Evolutionary conservation across 1,140 invertebrate genomes (phyloP), one percentile per base, ranked within the genome.

Genomic region (Idris sp.): DNA sequence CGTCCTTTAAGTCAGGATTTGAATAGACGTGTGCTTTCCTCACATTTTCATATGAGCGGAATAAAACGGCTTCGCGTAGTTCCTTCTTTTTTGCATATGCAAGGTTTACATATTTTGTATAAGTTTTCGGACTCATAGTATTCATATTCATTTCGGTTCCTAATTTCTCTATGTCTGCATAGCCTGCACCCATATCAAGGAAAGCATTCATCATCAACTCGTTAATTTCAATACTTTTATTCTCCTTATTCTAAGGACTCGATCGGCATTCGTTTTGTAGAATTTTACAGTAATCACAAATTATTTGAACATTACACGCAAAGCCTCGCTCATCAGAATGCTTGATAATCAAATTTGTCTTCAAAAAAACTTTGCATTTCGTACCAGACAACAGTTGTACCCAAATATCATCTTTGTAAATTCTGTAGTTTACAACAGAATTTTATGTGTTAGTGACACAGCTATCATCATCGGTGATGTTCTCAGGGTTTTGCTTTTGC

Each of bases 321-420:
- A 46, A 46, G n/a, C 43, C 43, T 25, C 10, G 19, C 7, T 30
- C 14, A 46, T 46, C 31, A n/a, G 9, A 41, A 19, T 41, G 38
- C 38, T 41, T 41, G 38, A 41, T 18, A n/a, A 10, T 26, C 22
- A 44, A 44, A 28, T 26, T 43, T 1, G 9, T 43, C 8, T 43
- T 15, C 11, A 22, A 43, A 26, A 18, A 43, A 13, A 13, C n/a
- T 9, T 43, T 43, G 9, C 40, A 43, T 9, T 43, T 26, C 22
- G 26, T n/a, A 14, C 40, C 40, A n/a, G 22, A 25, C 3, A 40
- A 9, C 36, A 43, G 22, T 9, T 26, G 40, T 25, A 11, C 13
- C 22, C 40, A 43, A 43, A 43, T 43, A 43, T 43, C 40, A 11
- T 43, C 22, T 43, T 43, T 43, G 7, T 43, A 26, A 26, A 43